Conservation (phyloP, 2,113 vertebrate genomes). For the Phylloscopus trochilus region DNA sequence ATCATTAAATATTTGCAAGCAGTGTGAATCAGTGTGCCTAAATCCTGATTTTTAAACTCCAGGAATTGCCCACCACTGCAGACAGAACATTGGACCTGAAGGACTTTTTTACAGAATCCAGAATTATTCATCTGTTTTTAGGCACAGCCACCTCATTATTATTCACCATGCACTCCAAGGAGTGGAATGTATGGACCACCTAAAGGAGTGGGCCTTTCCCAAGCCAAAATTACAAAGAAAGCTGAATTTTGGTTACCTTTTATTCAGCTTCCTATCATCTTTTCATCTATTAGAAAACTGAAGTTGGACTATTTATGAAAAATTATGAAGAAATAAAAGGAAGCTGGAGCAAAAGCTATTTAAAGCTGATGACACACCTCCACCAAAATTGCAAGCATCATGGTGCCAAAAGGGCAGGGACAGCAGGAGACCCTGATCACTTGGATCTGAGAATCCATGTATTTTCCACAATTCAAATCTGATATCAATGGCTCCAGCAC, state of each 20-base stretch:
- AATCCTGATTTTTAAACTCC: neutral
- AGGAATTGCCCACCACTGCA: neutral
- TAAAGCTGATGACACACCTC: neutral
- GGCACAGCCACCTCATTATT: neutral
- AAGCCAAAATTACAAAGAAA: neutral
- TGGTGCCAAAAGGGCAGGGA: neutral
- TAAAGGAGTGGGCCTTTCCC: neutral
- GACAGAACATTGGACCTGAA: neutral
- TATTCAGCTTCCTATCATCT: neutral
- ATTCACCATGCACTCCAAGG: neutral
- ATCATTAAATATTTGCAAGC: neutral
- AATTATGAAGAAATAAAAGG: neutral
- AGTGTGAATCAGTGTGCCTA: neutral
- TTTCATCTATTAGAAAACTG: neutral
- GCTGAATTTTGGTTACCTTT: neutral
- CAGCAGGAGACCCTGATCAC: neutral
- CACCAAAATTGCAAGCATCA: neutral
- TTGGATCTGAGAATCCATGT: neutral
- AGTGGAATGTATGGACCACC: rapidly evolving
- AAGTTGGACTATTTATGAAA: neutral
- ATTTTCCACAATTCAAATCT: neutral
- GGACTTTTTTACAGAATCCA: neutral
- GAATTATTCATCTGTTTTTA: neutral
- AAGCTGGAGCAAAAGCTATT: neutral
- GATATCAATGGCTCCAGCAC: neutral